Conservation (phyloP, 2,888 invertebrate species). For the Steinernema scapterisci region DNA sequence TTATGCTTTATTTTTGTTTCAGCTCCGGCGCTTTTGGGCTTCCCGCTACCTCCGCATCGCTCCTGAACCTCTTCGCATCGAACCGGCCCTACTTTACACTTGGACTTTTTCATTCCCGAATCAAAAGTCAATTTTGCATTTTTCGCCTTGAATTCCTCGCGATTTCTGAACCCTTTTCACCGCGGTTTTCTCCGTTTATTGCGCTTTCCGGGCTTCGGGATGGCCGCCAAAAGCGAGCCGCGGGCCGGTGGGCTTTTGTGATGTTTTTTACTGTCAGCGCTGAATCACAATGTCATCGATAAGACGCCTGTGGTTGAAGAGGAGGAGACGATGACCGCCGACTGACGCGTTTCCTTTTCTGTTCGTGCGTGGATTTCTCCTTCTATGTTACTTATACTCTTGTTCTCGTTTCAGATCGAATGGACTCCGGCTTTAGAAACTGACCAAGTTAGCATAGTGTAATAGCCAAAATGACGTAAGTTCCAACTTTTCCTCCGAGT, state of each 20-base stretch:
- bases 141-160: no score
- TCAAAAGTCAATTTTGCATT: no score
- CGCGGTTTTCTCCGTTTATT: no score
- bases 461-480: neutral
- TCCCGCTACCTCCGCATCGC: no score
- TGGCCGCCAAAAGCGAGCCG: neutral
- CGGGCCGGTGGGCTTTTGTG: constrained; percentile 21
- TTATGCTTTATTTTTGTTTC: no score
- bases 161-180: no score
- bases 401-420: constrained; percentile 5
- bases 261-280: constrained; percentile 30
- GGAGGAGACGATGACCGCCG: constrained; percentile 20
- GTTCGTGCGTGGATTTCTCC: neutral
- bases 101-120: no score
- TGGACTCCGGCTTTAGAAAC: neutral
- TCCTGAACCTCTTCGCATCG: no score
- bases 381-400: neutral
- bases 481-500: neutral
- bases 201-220: no score
- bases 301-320: constrained; percentile 2
- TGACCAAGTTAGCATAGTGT: neutral
- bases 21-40: no score
- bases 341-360: constrained; percentile 17
- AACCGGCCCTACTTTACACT: no score
- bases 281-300: constrained; percentile 33